Evolutionary conservation across 2,888 invertebrate genomes (phyloP).

Genomic region (Megaustenia siamemsis): DNA sequence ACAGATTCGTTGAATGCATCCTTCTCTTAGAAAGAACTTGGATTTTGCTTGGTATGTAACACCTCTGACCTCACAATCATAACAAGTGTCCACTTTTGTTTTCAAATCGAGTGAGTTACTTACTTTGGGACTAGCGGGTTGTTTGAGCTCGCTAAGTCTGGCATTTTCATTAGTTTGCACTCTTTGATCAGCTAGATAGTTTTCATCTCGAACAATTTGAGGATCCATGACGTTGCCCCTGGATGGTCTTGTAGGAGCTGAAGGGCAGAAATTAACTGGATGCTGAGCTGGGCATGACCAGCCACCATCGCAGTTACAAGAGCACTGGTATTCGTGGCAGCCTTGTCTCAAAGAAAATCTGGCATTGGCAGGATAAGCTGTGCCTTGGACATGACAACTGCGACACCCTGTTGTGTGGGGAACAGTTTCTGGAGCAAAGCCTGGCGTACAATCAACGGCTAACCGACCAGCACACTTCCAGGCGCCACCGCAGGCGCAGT

Average conservation of each 20-base stretch:
- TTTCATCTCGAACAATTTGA: slow-evolving; percentile 19
- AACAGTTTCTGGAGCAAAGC: slow-evolving; percentile 41
- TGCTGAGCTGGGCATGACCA: slow-evolving; percentile 64
- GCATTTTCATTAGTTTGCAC: background rate
- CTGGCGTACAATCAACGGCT: slow-evolving; percentile 44
- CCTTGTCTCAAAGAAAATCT: slow-evolving; percentile 58
- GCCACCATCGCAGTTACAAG: slow-evolving; percentile 69
- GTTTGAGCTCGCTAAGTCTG: too few species aligned
- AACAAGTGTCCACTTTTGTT: slow-evolving; percentile 21
- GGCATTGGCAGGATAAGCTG: slow-evolving; percentile 59
- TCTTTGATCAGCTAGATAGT: slow-evolving; percentile 12
- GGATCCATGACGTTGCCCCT: slow-evolving; percentile 24
- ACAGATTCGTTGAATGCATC: slow-evolving; percentile 66
- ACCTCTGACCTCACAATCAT: slow-evolving; percentile 54
- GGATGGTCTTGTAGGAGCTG: background rate
- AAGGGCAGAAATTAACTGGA: slow-evolving; percentile 55
- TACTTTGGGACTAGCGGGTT: too few species aligned
- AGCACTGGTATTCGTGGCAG: slow-evolving; percentile 63
- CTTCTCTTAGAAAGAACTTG: slow-evolving; percentile 64
- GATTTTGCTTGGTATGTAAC: slow-evolving; percentile 57
- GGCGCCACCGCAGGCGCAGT: slow-evolving; percentile 66
- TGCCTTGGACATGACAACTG: slow-evolving; percentile 65
- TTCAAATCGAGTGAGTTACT: background rate
- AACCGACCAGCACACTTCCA: slow-evolving; percentile 62
- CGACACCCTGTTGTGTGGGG: slow-evolving; percentile 59